Evolutionary conservation across 2,888 invertebrate genomes (phyloP), one percentile per base, ranked within the genome.

Genomic region (Drosophila fungiperda): DNA sequence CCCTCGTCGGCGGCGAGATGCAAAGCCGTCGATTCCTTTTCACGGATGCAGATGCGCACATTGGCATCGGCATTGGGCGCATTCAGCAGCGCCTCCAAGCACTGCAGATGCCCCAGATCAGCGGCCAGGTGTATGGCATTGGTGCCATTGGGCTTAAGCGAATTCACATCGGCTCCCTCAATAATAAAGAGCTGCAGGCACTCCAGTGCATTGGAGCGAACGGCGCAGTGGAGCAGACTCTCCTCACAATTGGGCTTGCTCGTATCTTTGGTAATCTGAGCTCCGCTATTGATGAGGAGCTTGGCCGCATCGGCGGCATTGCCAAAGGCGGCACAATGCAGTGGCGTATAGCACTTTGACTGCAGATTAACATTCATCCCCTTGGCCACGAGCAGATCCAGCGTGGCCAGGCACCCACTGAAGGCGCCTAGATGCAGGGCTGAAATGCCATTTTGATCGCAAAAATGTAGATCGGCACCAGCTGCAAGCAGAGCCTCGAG

Each of bases 1-100:
- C 98, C 97, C 66, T 97, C 97, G 90, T 98, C 98, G 1, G 98
- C 97, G 0, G 98, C 97, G 76, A 98, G 93, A 94, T 98, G 98
- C 64, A 97, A 90, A 1, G 97, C 96, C 0, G 96, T 97, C 15
- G 96, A 95, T 76, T 96, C 96, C 83, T 96, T 96, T 67, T 96
- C 96, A 7, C 95, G 95, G 36, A 95, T 95, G 74, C 95, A 94
- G 50, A 96, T 96, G 73, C 95, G 94, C 0, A 95, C 95, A 84
- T 97, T 95, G 1, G 96, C 94, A 87, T 97, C 95, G 1, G 95
- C 95, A 70, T 95, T 95, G 55, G 97, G 96, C 7, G 96, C 95
- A 80, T 96, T 96, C 48, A 97, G 92, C 78, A 98, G 94, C 80
- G 97, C 95, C 80, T 95, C 94, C 76, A 98, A 94, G 90, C 96